These are phyloP conservation scores for Leuciscus idus DNA, from an alignment of 2,113 vertebrate genomes.

Conservation along the genomic window DNA sequence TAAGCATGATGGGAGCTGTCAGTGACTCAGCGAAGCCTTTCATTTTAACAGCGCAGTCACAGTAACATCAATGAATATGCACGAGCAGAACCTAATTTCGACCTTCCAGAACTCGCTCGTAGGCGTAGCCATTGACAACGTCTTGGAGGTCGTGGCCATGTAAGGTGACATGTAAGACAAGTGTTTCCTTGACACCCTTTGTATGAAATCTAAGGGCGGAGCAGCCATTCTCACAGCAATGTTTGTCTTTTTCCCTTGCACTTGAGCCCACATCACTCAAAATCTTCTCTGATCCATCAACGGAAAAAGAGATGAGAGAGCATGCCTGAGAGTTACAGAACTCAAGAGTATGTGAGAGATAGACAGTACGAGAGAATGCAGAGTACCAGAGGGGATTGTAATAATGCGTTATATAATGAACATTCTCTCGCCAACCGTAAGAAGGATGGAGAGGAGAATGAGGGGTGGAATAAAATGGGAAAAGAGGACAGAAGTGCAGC, in stretches of 20 bases:
- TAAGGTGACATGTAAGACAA: background rate
- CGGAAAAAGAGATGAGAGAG: background rate
- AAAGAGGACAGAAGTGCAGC: background rate
- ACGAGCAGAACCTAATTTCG: background rate
- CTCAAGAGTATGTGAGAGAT: background rate
- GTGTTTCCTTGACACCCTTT: background rate
- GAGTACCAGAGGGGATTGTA: background rate
- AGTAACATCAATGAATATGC: background rate
- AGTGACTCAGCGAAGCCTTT: background rate
- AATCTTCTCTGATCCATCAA: constrained; percentile 15
- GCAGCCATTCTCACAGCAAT: background rate
- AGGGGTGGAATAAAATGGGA: background rate
- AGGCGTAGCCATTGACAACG: background rate
- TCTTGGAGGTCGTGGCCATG: background rate
- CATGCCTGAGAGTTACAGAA: background rate
- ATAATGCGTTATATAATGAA: constrained; percentile 3
- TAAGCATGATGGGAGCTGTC: constrained; percentile 33
- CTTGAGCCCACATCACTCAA: constrained; percentile 27
- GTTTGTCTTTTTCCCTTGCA: background rate
- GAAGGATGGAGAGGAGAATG: background rate
- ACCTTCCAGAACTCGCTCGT: background rate
- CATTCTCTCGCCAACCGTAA: background rate
- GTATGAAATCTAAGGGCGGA: background rate
- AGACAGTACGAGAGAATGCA: background rate
- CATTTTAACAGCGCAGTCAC: constrained; percentile 1